Base-by-base conservation (phyloP, 2,113 vertebrate genomes). In the Empidonax alnorum region DNA sequence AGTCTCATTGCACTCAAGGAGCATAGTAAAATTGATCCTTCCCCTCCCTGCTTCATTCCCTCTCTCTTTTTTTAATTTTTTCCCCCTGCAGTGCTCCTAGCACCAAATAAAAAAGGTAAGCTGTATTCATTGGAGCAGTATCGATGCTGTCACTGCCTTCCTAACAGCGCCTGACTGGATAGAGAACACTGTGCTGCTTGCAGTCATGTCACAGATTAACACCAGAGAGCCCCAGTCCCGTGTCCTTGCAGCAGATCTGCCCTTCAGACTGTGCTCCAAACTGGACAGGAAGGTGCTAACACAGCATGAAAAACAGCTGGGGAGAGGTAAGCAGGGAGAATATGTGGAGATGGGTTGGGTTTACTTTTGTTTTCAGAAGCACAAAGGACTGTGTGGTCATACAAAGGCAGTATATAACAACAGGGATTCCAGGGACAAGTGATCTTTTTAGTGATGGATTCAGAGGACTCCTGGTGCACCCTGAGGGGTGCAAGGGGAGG, bases 371-470 rank as follows among this genome's bases (percentile, higher is more conserved):
- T 91, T 83, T 80, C 84, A 71, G 83, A 59, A 78, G 62, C 0
- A 0, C 33, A 35, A 5, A 19, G 75, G 55, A 31, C 35, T 25
- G 35, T 0, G 1, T 21, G 28, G 17, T 67, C 30, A n/a, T 21
- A 39, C 1, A 19, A 46, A 52, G 33, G 86, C 82, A 68, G 33
- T 3, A 1, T 4, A 12, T 22, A 23, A 7, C 8, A 30, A 9
- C 5, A 22, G 49, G 27, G 35, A 22, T 55, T 16, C 30, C 4
- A 12, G 58, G 80, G 39, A 55, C 15, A 39, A 61, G 30, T 2
- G 24, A 8, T 30, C 15, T 69, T 44, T 44, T 41, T 2, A 4
- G 69, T 25, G 25, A 11, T 55, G 31, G 19, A 6, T 52, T 66
- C 2, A 4, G 39, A 68, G 39, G 23, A 30, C 47, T 67, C 35